Conservation (phyloP, 2,797 vertebrate species). For the Tangara arthus region DNA sequence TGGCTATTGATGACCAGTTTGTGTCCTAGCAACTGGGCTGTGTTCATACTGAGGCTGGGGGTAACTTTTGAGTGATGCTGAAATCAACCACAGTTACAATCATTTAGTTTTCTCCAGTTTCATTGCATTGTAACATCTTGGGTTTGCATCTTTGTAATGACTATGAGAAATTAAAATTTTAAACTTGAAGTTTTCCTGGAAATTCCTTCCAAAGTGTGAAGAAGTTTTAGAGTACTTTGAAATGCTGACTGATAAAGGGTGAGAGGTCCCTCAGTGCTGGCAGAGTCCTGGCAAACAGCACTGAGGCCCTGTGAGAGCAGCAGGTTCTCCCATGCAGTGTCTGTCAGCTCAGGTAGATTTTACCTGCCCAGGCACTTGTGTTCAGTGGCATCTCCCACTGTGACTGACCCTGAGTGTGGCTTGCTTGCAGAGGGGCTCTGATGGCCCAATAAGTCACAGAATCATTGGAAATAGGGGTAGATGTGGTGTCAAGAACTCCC, state of each 20-base stretch:
- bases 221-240: not conserved
- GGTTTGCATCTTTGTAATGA: not conserved
- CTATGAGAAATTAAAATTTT: not conserved
- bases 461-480: not conserved
- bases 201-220: not conserved
- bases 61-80: not conserved
- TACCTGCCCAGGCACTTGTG: not conserved
- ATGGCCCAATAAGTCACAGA: not conserved
- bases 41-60: not conserved
- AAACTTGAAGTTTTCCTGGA: not conserved
- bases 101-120: not conserved
- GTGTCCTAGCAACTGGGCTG: not conserved
- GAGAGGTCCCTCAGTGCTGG: not conserved
- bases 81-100: not conserved
- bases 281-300: not conserved
- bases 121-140: not conserved
- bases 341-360: not conserved
- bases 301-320: not conserved
- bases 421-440: not conserved
- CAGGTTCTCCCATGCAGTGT: not conserved
- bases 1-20: not conserved
- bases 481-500: not conserved
- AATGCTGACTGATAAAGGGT: not conserved
- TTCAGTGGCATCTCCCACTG: not conserved
- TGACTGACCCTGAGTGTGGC: not conserved